Evolutionary conservation across 23 tunicate species (phyloP).

Genomic region (Clavelina lepadiformis): DNA sequence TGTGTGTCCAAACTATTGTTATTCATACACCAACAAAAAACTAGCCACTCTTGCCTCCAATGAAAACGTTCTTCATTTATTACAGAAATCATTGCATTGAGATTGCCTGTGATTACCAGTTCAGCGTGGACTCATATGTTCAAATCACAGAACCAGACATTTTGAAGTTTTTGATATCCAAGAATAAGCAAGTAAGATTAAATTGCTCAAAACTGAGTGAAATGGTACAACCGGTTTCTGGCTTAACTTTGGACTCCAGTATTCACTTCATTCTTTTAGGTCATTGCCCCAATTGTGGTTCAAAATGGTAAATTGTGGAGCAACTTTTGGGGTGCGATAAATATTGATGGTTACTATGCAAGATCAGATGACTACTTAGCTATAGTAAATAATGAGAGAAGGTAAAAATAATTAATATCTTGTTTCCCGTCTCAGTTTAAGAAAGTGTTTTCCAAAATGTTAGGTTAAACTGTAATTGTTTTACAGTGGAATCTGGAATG

Average conservation of each 20-base stretch:
- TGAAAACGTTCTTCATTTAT: too few relatives aligned
- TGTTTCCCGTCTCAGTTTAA: too few relatives aligned
- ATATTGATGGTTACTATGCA: slow-evolving; percentile 82
- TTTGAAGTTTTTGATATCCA: slow-evolving; percentile 36
- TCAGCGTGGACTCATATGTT: slow-evolving; percentile 71
- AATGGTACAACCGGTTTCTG: too few relatives aligned
- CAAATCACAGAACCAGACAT: slow-evolving; percentile 60
- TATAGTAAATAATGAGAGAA: slow-evolving; percentile 57
- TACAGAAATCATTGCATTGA: slow-evolving; percentile 54
- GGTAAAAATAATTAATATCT: too few relatives aligned
- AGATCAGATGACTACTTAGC: slow-evolving; percentile 82
- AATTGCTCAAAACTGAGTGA: too few relatives aligned
- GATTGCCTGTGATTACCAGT: slow-evolving; percentile 53
- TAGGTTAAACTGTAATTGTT: too few relatives aligned
- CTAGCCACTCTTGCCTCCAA: too few relatives aligned
- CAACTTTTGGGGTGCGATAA: slow-evolving; percentile 98
- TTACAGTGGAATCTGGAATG: slow-evolving; percentile 96
- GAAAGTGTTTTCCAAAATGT: too few relatives aligned
- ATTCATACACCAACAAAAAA: too few relatives aligned
- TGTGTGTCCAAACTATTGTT: too few relatives aligned
- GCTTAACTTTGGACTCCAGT: not conserved
- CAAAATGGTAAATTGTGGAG: slow-evolving; percentile 73
- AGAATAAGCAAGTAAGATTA: slow-evolving; percentile 75
- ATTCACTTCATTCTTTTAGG: slow-evolving; percentile 17
- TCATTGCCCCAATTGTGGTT: slow-evolving; percentile 68